These are phyloP conservation scores for Rhodinocichla rosea DNA, from an alignment of 2,113 vertebrate genomes.

Conservation along the genomic window DNA sequence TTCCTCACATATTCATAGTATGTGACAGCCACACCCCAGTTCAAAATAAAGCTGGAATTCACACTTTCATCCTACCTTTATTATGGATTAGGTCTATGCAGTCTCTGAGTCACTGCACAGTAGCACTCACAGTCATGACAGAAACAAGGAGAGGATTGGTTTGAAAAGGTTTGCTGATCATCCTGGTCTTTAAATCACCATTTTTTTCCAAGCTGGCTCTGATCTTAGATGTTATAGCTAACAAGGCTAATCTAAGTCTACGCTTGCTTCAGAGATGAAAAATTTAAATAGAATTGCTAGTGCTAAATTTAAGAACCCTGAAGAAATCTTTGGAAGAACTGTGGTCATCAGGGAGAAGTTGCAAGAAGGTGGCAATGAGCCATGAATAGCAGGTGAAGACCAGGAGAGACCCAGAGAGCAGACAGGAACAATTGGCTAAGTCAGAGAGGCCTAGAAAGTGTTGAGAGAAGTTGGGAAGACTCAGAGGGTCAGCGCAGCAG, in stretches of 20 bases:
- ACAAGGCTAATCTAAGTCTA: not conserved
- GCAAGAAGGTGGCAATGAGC: constrained; percentile 9
- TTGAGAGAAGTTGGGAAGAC: constrained; percentile 45
- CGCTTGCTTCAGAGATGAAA: constrained; percentile 23
- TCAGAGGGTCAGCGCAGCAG: not conserved
- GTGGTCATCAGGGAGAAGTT: not conserved
- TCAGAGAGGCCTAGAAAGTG: constrained; percentile 4
- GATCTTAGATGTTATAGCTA: not conserved
- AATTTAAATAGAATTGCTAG: constrained; percentile 12
- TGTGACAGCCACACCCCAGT: not conserved
- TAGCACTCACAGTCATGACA: not conserved
- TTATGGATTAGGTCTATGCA: not conserved
- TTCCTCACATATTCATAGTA: not conserved
- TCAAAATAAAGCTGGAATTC: not conserved
- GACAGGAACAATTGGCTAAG: constrained; percentile 17
- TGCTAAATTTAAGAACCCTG: not conserved
- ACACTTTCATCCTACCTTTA: not conserved
- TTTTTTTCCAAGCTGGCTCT: not conserved
- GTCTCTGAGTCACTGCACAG: not conserved
- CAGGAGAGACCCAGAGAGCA: constrained; percentile 8
- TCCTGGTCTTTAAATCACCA: not conserved
- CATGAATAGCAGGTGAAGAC: constrained; percentile 39
- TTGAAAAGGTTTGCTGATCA: not conserved
- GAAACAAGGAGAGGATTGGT: not conserved
- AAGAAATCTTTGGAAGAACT: constrained; percentile 29